Base-by-base conservation (phyloP, 2,113 vertebrate species). In the Vicugna pacos region DNA sequence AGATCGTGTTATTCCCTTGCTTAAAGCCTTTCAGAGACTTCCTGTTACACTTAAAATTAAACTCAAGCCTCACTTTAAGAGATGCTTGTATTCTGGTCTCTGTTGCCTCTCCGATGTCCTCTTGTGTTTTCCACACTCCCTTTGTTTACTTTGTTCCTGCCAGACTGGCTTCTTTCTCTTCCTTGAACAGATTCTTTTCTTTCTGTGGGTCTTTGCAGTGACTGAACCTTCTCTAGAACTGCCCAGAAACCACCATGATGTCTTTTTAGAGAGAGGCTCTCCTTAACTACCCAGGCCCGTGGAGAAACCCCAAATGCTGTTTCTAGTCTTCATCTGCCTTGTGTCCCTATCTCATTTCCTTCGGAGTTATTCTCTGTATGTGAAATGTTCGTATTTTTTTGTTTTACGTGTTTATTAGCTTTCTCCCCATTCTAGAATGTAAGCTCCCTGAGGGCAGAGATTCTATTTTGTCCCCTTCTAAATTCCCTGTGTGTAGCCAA, bases 11-110 rank as follows among this genome's bases (percentile, higher is more conserved):
- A 38, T 87, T 87, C 30, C 22, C n/a, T 85, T 65, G 58, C 81
- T 93, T 58, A 54, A 83, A 91, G 48, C 46, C 56, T 82, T 94
- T 62, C 67, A 77, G 22, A 77, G 83, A 65, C 20, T 95, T 93
- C 24, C 32, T 50, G 6, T 54, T 72, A 42, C 48, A 24, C 52
- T 87, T 75, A 42, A 80, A 42, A 42, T 77, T 12, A 60, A 95
- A 81, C 42, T 84, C 58, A 83, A n/a, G 69, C 35, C 67, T 75
- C 14, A 3, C 26, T 93, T 13, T 19, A 32, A 77, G 72, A 77
- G 24, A 10, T n/a, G 12, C 30, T 64, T 20, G 81, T 81, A 58
- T 42, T 86, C 38, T 62, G 24, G 62, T 19, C 48, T 77, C 56
- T 35, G 26, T 58, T 19, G 70, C 73, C 32, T 92, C 26, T 69